Evolutionary conservation across 2,888 invertebrate genomes (phyloP).

Genomic region (Sisyra terminalis): DNA sequence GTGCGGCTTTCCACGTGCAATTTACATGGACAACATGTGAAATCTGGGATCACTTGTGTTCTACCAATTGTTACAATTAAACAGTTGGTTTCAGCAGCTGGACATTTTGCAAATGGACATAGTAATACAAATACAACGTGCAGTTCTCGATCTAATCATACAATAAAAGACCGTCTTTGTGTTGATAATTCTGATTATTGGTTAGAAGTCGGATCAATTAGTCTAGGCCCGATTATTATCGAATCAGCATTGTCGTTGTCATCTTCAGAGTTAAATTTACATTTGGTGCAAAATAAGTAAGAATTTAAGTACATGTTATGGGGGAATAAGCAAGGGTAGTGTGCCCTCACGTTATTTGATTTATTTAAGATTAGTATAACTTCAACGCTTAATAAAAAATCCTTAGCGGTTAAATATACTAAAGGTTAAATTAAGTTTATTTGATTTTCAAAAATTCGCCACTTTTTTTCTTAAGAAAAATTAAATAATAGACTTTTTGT

Average conservation of each 20-base stretch:
- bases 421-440: too few species aligned
- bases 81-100: conserved; percentile 45
- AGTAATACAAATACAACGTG: conserved; percentile 51
- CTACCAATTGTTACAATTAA: conserved; percentile 55
- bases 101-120: conserved; percentile 29
- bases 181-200: conserved; percentile 49
- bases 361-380: too few species aligned
- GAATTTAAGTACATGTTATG: too few species aligned
- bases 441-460: too few species aligned
- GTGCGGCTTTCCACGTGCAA: conserved; percentile 82
- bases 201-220: conserved; percentile 82
- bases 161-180: conserved; percentile 13
- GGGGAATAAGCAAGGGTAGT: too few species aligned
- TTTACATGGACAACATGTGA: conserved; percentile 83
- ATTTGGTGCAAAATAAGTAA: conserved; percentile 63
- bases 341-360: too few species aligned
- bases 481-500: too few species aligned
- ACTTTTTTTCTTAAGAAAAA: too few species aligned
- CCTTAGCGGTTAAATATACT: too few species aligned
- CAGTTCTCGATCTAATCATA: conserved; percentile 22
- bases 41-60: conserved; percentile 75
- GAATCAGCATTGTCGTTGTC: conserved; percentile 78
- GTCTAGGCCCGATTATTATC: conserved; percentile 77
- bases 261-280: conserved; percentile 57
- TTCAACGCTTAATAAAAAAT: too few species aligned